Evolutionary conservation across 1,140 invertebrate genomes (phyloP).

Genomic region (Leptoteleia sp.): DNA sequence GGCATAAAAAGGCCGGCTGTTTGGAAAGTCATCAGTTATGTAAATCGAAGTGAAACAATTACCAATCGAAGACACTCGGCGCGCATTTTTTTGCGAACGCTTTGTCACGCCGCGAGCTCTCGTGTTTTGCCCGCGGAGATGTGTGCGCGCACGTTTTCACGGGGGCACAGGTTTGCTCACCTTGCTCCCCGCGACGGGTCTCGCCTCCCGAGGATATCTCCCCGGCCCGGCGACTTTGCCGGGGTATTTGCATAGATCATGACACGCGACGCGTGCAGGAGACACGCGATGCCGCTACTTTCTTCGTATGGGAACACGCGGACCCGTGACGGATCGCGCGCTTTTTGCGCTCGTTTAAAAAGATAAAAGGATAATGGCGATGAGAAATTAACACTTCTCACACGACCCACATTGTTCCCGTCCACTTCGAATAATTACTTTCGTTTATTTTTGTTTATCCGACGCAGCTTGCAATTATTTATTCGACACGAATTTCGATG

Average conservation of each 20-base stretch:
- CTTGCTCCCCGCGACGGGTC: conserved; percentile 28
- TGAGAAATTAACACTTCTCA: conserved; percentile 63
- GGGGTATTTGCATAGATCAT: conserved; percentile 56
- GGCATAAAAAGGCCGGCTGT: conserved; percentile 10
- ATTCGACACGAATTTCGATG: no score
- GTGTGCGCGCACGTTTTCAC: conserved; percentile 14
- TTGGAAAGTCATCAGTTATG: conserved; percentile 45
- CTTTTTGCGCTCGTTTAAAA: conserved; percentile 34
- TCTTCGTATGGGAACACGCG: conserved; percentile 44
- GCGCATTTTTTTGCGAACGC: conserved; percentile 24
- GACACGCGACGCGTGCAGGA: conserved; percentile 62
- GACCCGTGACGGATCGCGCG: conserved; percentile 40
- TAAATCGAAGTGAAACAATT: conserved; percentile 44
- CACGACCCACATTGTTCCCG: conserved; percentile 54
- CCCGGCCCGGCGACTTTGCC: conserved; percentile 16
- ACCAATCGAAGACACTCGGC: conserved; percentile 25
- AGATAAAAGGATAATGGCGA: conserved; percentile 45
- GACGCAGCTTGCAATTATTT: no score
- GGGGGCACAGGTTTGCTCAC: conserved; percentile 4
- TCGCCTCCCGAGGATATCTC: conserved; percentile 25
- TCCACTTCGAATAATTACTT: conserved; percentile 10
- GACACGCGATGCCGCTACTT: conserved; percentile 61
- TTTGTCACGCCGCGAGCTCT: conserved; percentile 26
- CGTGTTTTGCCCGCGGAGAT: conserved; percentile 3
- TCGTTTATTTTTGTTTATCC: conserved; percentile 42